Evolutionary conservation across 2,888 invertebrate genomes (phyloP).

Genomic region (Drosophila mimetica): DNA sequence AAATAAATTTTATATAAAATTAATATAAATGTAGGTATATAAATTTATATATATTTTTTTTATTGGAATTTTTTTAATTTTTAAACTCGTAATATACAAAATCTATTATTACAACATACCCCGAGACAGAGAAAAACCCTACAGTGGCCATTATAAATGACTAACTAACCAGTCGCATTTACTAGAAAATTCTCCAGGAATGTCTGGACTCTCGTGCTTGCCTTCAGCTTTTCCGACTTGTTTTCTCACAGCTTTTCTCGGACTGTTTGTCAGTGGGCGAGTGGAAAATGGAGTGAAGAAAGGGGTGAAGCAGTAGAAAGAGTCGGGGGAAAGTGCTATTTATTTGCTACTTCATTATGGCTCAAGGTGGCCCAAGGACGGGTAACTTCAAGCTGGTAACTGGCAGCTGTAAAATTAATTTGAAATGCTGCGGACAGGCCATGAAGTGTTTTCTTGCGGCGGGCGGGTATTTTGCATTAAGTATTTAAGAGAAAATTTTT

Average conservation of each 20-base stretch:
- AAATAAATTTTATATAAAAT: neutral
- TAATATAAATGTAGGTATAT: neutral
- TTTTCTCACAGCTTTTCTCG: neutral
- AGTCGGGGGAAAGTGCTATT: slow-evolving; percentile 50
- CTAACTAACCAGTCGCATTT: slow-evolving; percentile 63
- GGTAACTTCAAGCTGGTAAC: slow-evolving; percentile 42
- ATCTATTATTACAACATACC: neutral
- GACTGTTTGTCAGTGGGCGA: slow-evolving; percentile 22
- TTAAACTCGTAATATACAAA: too few relatives aligned
- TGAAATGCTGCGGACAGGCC: slow-evolving; percentile 61
- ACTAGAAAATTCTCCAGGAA: slow-evolving; percentile 38
- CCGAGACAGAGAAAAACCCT: neutral
- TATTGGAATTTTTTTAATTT: too few relatives aligned
- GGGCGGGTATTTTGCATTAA: slow-evolving; percentile 44
- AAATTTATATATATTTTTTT: neutral
- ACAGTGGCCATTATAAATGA: slow-evolving; percentile 56
- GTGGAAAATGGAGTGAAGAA: neutral
- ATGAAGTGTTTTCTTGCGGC: slow-evolving; percentile 31
- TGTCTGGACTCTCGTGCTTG: slow-evolving; percentile 17
- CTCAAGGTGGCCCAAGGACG: slow-evolving; percentile 45
- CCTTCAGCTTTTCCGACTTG: neutral
- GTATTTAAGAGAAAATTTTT: slow-evolving; percentile 53
- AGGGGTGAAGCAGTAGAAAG: neutral
- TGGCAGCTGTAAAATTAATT: slow-evolving; percentile 75
- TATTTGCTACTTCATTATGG: slow-evolving; percentile 75